phyloP scores from a whole-genome alignment of 2,113 vertebrate species.

The Dromaius novaehollandiae region DNA sequence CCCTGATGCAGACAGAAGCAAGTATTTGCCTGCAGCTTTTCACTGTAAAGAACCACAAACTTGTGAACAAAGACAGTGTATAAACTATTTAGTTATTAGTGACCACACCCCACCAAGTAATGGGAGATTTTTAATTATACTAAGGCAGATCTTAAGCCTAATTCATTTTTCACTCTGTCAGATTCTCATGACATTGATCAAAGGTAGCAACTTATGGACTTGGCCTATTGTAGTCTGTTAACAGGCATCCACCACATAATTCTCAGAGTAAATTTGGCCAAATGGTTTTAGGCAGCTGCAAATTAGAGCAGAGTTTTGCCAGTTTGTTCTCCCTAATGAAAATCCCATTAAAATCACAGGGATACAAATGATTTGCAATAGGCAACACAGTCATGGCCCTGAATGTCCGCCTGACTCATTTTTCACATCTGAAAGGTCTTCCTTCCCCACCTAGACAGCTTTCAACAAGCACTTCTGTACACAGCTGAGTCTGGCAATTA shows the following conservation, averaged over 20 bases:
- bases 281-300: background rate
- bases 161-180: background rate
- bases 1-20: background rate
- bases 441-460: background rate
- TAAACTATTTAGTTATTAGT: background rate
- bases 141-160: background rate
- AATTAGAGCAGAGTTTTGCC: background rate
- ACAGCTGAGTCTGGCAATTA: background rate
- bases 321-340: background rate
- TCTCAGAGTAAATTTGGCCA: background rate
- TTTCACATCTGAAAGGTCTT: background rate
- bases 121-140: background rate
- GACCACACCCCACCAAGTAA: background rate
- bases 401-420: background rate
- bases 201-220: background rate
- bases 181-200: background rate
- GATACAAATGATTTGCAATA: background rate
- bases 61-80: background rate
- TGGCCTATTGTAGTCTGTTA: background rate
- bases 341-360: background rate
- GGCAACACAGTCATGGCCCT: background rate
- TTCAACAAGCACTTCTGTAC: background rate
- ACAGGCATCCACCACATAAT: background rate
- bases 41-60: background rate
- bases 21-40: slow-evolving; percentile 3